phyloP scores from a whole-genome alignment of 2,113 vertebrate species.

The Mobula hypostoma region DNA sequence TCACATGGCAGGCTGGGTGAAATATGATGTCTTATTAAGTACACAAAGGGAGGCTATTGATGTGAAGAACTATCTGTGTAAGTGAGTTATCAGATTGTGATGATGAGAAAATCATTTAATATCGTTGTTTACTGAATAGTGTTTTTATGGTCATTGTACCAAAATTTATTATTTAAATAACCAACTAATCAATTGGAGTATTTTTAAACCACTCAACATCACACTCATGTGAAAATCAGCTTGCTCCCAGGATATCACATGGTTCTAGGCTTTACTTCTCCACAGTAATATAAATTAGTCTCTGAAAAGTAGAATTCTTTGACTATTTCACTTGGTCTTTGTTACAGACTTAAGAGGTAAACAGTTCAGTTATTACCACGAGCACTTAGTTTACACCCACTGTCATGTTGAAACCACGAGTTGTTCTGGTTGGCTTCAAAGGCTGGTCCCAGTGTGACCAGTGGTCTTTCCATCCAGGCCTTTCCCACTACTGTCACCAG shows the following conservation, averaged over 20 bases:
- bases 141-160: neutral
- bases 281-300: neutral
- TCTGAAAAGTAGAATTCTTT: neutral
- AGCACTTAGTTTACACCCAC: neutral
- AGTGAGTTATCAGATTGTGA: conserved; percentile 22
- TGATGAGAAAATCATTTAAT: conserved; percentile 14
- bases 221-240: neutral
- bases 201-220: neutral
- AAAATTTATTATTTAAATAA: neutral
- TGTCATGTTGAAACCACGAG: neutral
- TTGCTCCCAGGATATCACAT: neutral
- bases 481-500: too few species aligned
- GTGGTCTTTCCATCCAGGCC: neutral
- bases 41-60: conserved; percentile 18
- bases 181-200: neutral
- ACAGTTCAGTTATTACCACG: neutral
- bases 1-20: neutral
- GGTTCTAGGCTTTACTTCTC: neutral
- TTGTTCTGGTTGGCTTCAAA: neutral
- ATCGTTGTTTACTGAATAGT: neutral
- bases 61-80: conserved; percentile 8
- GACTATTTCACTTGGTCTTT: neutral
- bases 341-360: neutral
- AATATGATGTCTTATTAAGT: conserved; percentile 21
- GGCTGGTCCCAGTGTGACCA: neutral